Evolutionary conservation across 2,113 vertebrate species (phyloP), one percentile per base, ranked within the genome.

Genomic region (Nothocercus nigrocapillus): DNA sequence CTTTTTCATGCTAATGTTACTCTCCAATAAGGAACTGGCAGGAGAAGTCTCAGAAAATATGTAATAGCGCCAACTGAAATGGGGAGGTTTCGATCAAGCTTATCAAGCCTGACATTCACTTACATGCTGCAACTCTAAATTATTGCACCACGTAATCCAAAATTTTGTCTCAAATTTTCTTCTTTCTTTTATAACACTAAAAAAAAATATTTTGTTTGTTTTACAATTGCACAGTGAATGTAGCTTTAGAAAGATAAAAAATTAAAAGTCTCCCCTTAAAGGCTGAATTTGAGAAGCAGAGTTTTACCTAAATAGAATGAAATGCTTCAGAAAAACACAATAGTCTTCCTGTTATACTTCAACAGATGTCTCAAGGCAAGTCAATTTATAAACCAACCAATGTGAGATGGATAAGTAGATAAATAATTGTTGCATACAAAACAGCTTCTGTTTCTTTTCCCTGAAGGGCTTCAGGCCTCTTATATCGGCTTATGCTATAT

Each of bases 331-430:
- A 85, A 97, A 96, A 96, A 94, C 83, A 98, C 94, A 98, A 96
- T 97, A 95, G 93, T 85, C 83, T 97, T 98, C 96, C 96, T 98
- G 97, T 98, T 98, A 78, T 67, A 94, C 95, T 97, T 97, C 96
- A 96, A 96, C 97, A 97, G 93, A 97, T 96, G 95, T 97, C 95
- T 97, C 95, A 97, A 97, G 94, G 91, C 96, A 97, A 97, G 95
- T 97, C 93, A 96, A 82, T 94, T 97, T 96, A 95, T 97, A 94
- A 97, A 94, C 94, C 95, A 97, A 95, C 91, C 89, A 97, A 72
- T 97, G 91, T 92, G 95, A 97, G 94, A 94, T 85, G 95, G 94
- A 97, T 96, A 97, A 97, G 97, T 90, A 95, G 92, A 91, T 95
- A 97, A 97, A 94, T 96, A 93, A 94, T 95, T 96, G 77, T 97